phyloP scores from a whole-genome alignment of 2,888 invertebrate species.

The Taenaris catops region DNA sequence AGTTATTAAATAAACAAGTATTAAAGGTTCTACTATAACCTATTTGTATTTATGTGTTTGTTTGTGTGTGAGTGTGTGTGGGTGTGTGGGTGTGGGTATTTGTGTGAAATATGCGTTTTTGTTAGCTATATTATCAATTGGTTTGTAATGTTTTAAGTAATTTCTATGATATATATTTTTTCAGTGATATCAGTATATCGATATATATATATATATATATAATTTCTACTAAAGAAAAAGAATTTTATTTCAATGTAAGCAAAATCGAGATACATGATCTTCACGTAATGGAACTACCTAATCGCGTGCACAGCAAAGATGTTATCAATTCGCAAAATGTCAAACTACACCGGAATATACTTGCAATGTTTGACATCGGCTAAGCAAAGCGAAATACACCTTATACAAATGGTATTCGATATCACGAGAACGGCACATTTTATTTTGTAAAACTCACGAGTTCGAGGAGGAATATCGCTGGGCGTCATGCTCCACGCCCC shows the following conservation, averaged over 20 bases:
- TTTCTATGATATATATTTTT: too few species aligned
- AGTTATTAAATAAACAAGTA: too few species aligned
- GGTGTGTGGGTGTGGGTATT: too few species aligned
- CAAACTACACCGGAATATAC: conserved; percentile 24
- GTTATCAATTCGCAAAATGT: conserved; percentile 29
- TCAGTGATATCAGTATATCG: too few species aligned
- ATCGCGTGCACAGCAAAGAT: conserved; percentile 27
- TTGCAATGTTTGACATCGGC: conserved; percentile 5
- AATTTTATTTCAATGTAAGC: conserved; percentile 7
- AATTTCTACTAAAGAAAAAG: too few species aligned
- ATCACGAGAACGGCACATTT: conserved; percentile 1
- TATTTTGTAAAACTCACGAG: conserved; percentile 18
- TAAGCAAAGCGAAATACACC: conserved; percentile 7
- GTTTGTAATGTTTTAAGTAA: too few species aligned
- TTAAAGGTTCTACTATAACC: too few species aligned
- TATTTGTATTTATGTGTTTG: too few species aligned
- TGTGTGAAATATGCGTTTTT: too few species aligned
- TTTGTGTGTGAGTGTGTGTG: too few species aligned
- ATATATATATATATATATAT: too few species aligned
- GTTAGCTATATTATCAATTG: too few species aligned
- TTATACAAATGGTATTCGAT: conserved; percentile 12
- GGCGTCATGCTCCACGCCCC: conserved; percentile 25
- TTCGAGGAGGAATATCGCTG: conserved; percentile 27
- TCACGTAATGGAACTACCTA: conserved; percentile 21
- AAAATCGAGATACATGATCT: conserved; percentile 18